phyloP scores from a whole-genome alignment of 2,888 invertebrate genomes.

The Resseliella maxima region DNA sequence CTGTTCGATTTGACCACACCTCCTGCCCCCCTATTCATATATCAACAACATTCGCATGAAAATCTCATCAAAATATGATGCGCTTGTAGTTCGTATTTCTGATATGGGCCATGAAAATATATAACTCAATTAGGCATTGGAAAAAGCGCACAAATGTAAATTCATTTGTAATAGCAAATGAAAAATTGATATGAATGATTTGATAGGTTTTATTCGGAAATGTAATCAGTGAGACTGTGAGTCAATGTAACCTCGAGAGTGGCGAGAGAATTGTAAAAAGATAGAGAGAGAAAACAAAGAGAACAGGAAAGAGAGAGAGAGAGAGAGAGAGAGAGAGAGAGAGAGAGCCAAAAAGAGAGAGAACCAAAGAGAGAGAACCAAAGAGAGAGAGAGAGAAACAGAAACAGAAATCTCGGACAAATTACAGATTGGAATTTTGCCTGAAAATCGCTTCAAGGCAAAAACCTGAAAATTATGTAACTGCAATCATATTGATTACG shows the following conservation, averaged over 20 bases:
- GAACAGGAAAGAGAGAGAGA: no score
- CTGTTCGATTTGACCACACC: not conserved
- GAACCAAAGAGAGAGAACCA: no score
- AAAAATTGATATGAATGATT: slow-evolving; percentile 4
- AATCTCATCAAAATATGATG: no score
- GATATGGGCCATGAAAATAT: not conserved
- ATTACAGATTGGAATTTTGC: no score
- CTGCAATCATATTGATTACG: not conserved
- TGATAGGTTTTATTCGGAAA: not conserved
- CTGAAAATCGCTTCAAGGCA: not conserved
- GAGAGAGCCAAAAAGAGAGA: no score
- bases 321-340: no score
- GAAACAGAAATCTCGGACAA: no score
- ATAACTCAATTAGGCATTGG: not conserved
- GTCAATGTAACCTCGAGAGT: no score
- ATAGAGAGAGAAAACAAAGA: no score
- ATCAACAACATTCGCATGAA: not conserved
- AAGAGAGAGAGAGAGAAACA: no score
- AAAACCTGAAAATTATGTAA: not conserved
- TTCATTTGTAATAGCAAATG: not conserved
- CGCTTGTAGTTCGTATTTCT: not conserved
- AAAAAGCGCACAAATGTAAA: not conserved
- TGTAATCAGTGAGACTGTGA: not conserved
- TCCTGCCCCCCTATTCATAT: not conserved
- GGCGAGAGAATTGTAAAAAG: no score